Evolutionary conservation across 2,113 vertebrate species (phyloP), one percentile per base, ranked within the genome.

Genomic region (Perca fluviatilis): DNA sequence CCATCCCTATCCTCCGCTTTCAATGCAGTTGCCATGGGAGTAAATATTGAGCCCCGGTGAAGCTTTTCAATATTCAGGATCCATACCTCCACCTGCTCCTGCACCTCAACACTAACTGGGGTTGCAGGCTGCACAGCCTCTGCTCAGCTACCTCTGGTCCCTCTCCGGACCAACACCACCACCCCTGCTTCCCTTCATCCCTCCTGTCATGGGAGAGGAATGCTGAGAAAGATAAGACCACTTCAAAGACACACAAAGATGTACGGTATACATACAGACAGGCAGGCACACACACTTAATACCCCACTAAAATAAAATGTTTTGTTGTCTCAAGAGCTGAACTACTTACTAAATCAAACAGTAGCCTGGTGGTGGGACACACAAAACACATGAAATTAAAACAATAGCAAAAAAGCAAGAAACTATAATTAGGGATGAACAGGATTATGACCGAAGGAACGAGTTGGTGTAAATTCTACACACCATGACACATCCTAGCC

Each of bases 191-290:
- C 57, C 56, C 76, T 79, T 74, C 84, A 82, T 92, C 76, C 67
- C 62, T 85, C 65, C 87, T 63, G 79, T 87, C 83, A 86, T 84
- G 74, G 82, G 83, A 86, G 74, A 92, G 86, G 91, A 92, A 92
- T 94, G 91, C 88, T 88, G 78, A 74, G 82, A 40, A 80, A 91
- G 89, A 94, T 94, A 92, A 94, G 88, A 87, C 70, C 68, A 83
- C 87, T 92, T 95, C 88, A 94, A 94, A 91, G 73, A 86, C 73
- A 66, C 74, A 80, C 77, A 51, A 33, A 77, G 25, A 80, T 27
- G 74, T 9, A 56, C 16, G 30, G 66, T 47, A 56, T 50, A 43
- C 58, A 71, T 47, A 27, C 27, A 27, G 27, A 27, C 16, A 43
- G 9, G 58, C 33, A 11, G 1, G 16, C 40, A 50, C 8, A 27